phyloP scores from a whole-genome alignment of 2,797 vertebrate species.

The Leuciscus waleckii region DNA sequence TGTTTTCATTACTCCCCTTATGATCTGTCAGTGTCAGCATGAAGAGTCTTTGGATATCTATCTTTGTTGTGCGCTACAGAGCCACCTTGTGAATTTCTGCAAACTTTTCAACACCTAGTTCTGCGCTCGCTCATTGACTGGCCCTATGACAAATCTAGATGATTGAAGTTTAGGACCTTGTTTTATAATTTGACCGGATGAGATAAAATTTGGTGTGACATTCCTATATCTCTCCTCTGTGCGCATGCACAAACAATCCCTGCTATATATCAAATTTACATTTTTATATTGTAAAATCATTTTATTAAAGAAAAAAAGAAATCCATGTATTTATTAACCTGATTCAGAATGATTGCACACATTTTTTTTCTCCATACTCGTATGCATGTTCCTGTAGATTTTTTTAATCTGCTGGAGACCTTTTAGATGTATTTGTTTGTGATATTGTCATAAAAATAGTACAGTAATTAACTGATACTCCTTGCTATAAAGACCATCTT shows the following conservation, averaged over 20 bases:
- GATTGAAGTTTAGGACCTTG: slow-evolving; percentile 35
- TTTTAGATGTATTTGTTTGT: background rate
- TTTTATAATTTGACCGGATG: background rate
- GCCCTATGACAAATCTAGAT: slow-evolving; percentile 18
- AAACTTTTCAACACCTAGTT: slow-evolving; percentile 23
- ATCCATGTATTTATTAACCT: background rate
- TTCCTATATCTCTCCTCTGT: slow-evolving; percentile 28
- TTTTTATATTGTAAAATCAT: slow-evolving; percentile 25
- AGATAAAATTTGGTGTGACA: slow-evolving; percentile 17
- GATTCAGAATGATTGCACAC: slow-evolving; percentile 12
- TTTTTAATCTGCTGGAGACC: background rate
- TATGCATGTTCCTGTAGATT: background rate
- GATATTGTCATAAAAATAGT: background rate
- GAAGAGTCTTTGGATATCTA: slow-evolving; percentile 53
- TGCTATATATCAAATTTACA: slow-evolving; percentile 23
- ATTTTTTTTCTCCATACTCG: slow-evolving; percentile 24
- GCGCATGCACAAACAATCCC: background rate
- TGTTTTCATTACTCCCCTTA: slow-evolving; percentile 75
- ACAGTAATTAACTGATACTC: background rate
- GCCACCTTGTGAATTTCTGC: slow-evolving; percentile 17
- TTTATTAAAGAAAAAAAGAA: background rate
- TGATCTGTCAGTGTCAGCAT: slow-evolving; percentile 59
- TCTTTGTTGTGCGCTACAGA: slow-evolving; percentile 39
- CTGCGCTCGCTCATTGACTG: slow-evolving; percentile 19
- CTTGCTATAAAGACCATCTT: background rate